phyloP scores from a whole-genome alignment of 2,797 vertebrate genomes.

The Smutsia gigantea region DNA sequence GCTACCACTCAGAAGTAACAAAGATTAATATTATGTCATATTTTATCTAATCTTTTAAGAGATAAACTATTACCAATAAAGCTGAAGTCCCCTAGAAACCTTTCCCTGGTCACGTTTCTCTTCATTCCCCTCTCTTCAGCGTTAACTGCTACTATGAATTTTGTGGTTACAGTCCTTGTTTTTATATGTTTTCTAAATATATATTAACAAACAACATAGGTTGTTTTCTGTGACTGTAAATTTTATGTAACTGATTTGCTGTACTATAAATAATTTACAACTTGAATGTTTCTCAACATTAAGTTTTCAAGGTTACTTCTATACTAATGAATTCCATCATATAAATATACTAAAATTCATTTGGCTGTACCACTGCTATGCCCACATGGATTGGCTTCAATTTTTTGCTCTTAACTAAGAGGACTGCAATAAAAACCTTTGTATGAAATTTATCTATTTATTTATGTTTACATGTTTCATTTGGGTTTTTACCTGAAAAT shows the following conservation, averaged over 20 bases:
- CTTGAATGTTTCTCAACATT: conserved; percentile 37
- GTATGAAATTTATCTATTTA: background rate
- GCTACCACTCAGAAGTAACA: background rate
- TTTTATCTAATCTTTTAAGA: conserved; percentile 42
- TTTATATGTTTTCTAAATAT: conserved; percentile 29
- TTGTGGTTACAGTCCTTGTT: background rate
- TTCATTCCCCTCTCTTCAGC: background rate
- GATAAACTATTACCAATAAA: background rate
- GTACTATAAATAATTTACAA: background rate
- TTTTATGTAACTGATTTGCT: conserved; percentile 36
- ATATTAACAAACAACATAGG: background rate
- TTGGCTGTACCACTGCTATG: background rate
- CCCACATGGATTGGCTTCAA: background rate
- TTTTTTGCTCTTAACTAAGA: background rate
- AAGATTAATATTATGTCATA: background rate
- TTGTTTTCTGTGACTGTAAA: conserved; percentile 14
- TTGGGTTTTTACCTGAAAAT: background rate
- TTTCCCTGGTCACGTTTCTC: background rate
- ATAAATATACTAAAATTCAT: background rate
- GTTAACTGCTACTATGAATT: conserved; percentile 1
- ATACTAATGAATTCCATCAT: conserved; percentile 5
- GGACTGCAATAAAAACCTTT: background rate
- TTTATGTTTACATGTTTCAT: conserved; percentile 4
- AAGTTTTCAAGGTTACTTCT: background rate
- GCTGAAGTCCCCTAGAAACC: background rate